Conservation (phyloP, 1,140 invertebrate genomes). For the Phymorhynchus buccinoides region DNA sequence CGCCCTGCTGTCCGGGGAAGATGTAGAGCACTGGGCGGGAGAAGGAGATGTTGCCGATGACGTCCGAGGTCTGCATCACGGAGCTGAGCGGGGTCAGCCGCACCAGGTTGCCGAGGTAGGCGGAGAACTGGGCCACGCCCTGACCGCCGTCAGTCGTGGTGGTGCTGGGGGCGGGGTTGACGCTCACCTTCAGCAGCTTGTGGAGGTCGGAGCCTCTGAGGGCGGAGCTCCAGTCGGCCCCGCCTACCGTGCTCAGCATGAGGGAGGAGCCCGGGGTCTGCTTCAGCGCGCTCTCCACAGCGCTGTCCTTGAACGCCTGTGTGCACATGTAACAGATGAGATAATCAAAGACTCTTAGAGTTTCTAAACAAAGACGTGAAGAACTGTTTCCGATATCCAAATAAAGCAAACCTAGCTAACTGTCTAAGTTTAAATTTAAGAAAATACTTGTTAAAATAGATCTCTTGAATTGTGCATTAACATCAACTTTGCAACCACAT, state of each 20-base stretch:
- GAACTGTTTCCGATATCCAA: too few species aligned
- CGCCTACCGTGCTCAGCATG: constrained; percentile 87
- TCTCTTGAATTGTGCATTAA: too few species aligned
- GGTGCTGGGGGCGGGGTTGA: constrained; percentile 70
- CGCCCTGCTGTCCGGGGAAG: constrained; percentile 96
- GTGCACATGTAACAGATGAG: background rate
- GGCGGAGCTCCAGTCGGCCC: constrained; percentile 86
- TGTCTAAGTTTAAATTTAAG: too few species aligned
- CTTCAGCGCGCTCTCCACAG: constrained; percentile 90
- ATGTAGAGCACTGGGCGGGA: constrained; percentile 96
- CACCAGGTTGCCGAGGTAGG: constrained; percentile 75
- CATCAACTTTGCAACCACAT: too few species aligned
- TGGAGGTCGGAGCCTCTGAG: constrained; percentile 82
- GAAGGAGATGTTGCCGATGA: constrained; percentile 96
- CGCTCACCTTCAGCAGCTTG: constrained; percentile 74
- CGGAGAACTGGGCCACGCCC: constrained; percentile 74
- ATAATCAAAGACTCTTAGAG: too few species aligned
- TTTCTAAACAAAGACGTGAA: background rate
- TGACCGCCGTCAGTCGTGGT: constrained; percentile 61
- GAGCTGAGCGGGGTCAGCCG: constrained; percentile 79
- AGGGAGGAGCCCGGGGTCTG: constrained; percentile 91
- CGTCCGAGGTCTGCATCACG: constrained; percentile 91
- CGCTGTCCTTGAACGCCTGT: constrained; percentile 87
- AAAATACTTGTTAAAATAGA: too few species aligned
- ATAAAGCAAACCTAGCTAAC: too few species aligned